Base-by-base conservation (phyloP, 37 sponge, comb jelly and placozoan species). In the Dysidea cf. avara region DNA sequence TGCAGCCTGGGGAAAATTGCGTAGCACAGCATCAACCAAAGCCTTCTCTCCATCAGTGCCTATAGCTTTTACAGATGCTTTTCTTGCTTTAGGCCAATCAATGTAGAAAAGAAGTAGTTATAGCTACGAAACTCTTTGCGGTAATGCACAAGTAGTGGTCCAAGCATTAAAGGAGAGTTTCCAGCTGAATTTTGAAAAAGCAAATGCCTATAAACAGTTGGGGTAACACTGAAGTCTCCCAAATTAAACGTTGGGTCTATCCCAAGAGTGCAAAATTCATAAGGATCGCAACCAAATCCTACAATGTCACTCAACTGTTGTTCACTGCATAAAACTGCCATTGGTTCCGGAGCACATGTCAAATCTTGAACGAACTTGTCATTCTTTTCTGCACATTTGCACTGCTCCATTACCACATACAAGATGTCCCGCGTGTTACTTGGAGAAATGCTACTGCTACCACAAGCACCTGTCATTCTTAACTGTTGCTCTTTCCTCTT, bases 11-110 rank as follows among this genome's bases (percentile, higher is more conserved):
- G 39, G 11, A 7, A 65, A 65, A 21, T 65, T 35, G 2, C 34
- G 66, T 2, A 12, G 2, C 13, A 65, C 9, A 3, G 66, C 66
- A 21, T 65, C 66, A 35, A 65, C 38, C 2, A 65, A 13, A 7
- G 43, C 43, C 22, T 34, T 35, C 40, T 65, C 66, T 36, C 66
- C 66, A 65, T 65, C 66, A 21, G 66, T 65, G 39, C 66, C 66
- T 7, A n/a, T 39, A 38, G 66, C 66, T 33, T 65, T 1, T 3
- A 65, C n/a, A 32, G 12, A 14, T 2, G 39, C 1, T 35, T 35
- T 2, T 22, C 21, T 38, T 1, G 66, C n/a, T 33, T 1, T 1
- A 60, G 29, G 24, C 61, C 66, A 25, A 60, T 60, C 1, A 60
- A 3, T 3, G 32, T 60, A 1, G 61, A 60, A 5, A 65, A 36